Evolutionary conservation across 2,113 vertebrate genomes (phyloP), one percentile per base, ranked within the genome.

Genomic region (Leptobrachium leishanense): DNA sequence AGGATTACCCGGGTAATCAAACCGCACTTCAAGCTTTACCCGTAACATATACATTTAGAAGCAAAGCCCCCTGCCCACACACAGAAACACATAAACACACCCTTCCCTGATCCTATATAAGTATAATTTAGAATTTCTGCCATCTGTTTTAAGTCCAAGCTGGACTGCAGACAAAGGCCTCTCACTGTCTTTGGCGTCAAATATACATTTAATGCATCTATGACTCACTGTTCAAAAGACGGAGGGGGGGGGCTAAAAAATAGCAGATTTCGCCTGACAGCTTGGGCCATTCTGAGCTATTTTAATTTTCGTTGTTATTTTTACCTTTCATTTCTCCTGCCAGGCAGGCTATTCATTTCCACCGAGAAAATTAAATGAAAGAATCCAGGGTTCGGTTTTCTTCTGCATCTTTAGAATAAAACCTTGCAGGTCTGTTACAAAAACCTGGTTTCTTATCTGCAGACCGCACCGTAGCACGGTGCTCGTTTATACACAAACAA

Each of bases 401-500:
- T 15, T 44, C 40, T 3, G 41, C 42, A 46, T 54, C 66, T 46
- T 62, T 12, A 59, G 53, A 70, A 70, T 41, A 59, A 70, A 15
- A 77, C 53, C 44, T 1, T 67, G 13, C 40, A 46, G 42, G 12
- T 44, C 39, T 69, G 43, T 69, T n/a, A 46, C 68, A 12, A 43
- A 73, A 72, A 62, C 42, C 39, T 68, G 39, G n/a, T 77, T 46
- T 70, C 75, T 62, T 68, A 70, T 70, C 66, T 69, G 67, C 20
- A 46, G 53, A n/a, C 42, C 41, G 43, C 75, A 59, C 13, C 43
- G 44, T 13, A n/a, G 62, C 5, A 5, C 41, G 40, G 8, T 64
- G 2, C 64, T 42, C 13, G 43, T 44, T 9, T 40, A 39, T 59
- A 43, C 75, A 55, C 64, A 57, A 31, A 68, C 46, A 57, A 43